phyloP scores from a whole-genome alignment of 2,888 invertebrate species.

The Trichogramma evanescens region DNA sequence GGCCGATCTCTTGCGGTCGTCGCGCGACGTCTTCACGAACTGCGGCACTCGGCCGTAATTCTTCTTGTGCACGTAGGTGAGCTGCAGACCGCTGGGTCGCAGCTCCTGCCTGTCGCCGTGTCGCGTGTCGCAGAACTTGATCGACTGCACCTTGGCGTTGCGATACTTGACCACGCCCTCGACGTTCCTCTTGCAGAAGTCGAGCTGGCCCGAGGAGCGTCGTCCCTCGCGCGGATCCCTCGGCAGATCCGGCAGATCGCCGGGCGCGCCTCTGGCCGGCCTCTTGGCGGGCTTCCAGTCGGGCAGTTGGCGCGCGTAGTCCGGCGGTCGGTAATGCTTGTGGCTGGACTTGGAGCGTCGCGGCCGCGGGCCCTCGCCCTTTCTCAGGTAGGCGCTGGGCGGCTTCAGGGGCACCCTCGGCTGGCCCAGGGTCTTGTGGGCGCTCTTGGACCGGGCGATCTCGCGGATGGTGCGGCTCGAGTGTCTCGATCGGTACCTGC shows the following conservation, averaged over 20 bases:
- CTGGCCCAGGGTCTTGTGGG: slow-evolving; percentile 32
- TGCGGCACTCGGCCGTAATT: slow-evolving; percentile 19
- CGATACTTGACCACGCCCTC: slow-evolving; percentile 52
- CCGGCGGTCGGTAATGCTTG: slow-evolving; percentile 26
- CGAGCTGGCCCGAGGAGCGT: slow-evolving; percentile 33
- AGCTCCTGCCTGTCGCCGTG: slow-evolving; percentile 58
- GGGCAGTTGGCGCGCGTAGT: slow-evolving; percentile 27
- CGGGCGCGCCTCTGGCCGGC: not conserved
- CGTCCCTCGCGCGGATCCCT: slow-evolving; percentile 19
- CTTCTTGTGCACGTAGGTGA: slow-evolving; percentile 57
- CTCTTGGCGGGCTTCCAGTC: slow-evolving; percentile 25
- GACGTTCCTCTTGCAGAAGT: slow-evolving; percentile 59
- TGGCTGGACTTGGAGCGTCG: slow-evolving; percentile 10
- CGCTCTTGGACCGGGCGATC: slow-evolving; percentile 23
- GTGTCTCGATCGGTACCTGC: slow-evolving; percentile 30
- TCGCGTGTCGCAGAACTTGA: slow-evolving; percentile 49
- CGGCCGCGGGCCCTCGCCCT: slow-evolving; percentile 12
- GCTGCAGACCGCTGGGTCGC: slow-evolving; percentile 60
- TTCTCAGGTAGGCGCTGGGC: slow-evolving; percentile 28
- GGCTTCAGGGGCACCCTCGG: slow-evolving; percentile 24
- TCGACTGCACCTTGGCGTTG: slow-evolving; percentile 48
- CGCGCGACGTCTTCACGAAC: not conserved
- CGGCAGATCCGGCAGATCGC: slow-evolving; percentile 12
- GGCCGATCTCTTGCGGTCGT: not conserved
- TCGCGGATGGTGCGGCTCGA: slow-evolving; percentile 21